Percentiles rank a stretch among this genome's conserved stretches.
These are phyloP conservation scores for Argyra leucocephala DNA, from an alignment of 2,888 invertebrate genomes.

Conservation along the genomic window DNA sequence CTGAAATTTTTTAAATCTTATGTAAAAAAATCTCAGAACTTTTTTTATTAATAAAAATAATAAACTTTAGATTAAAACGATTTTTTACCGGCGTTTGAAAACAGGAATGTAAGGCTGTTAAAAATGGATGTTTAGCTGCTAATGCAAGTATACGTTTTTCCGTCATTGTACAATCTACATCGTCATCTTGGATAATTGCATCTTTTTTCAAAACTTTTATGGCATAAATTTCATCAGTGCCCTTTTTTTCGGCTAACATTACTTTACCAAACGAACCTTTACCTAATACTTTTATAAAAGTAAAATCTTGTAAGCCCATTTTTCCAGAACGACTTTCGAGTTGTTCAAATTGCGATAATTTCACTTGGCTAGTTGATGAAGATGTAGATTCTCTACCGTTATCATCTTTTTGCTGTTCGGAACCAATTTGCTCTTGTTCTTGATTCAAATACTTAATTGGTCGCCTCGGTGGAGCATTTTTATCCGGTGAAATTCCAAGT, in stretches of 20 bases:
- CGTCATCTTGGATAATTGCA: constrained; percentile 96
- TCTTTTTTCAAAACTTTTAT: constrained; percentile 92
- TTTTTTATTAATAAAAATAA: neutral
- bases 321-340: constrained; percentile 45
- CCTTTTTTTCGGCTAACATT: constrained; percentile 91
- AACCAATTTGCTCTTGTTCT: constrained; percentile 45
- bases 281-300: constrained; percentile 95
- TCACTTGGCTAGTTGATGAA: constrained; percentile 24
- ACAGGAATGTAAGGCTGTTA: constrained; percentile 92
- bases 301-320: constrained; percentile 77
- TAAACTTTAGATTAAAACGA: neutral
- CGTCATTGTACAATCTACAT: constrained; percentile 98
- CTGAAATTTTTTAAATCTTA: constrained; percentile 33
- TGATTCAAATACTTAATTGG: constrained; percentile 46
- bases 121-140: constrained; percentile 96
- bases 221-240: constrained; percentile 81
- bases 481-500: constrained; percentile 85
- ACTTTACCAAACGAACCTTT: constrained; percentile 99
- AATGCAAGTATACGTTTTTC: constrained; percentile 93
- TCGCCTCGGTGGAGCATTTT: constrained; percentile 58
- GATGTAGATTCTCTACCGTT: constrained; percentile 32
- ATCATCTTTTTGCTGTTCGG: constrained; percentile 39
- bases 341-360: constrained; percentile 33
- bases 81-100: constrained; percentile 76
- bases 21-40: neutral